Evolutionary conservation across 30 jellyfish, hydroid and myxozoan genomes (phyloP).

Genomic region (Hydractinia symbiolongicarpus): DNA sequence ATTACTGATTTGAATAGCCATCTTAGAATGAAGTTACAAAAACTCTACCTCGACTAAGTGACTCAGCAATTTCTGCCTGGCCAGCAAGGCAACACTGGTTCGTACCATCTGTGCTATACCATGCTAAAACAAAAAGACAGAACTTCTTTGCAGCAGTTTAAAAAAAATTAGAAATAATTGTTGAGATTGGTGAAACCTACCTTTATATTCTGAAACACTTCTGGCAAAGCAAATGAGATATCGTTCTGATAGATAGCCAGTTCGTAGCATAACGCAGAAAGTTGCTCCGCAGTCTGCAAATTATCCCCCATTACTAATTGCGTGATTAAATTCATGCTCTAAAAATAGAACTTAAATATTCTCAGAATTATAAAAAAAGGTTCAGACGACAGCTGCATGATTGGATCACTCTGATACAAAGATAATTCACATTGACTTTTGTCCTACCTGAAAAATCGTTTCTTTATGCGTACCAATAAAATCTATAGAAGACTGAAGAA

Average conservation of each 20-base stretch:
- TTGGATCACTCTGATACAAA: neutral
- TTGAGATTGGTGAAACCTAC: neutral
- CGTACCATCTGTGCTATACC: constrained; percentile 34
- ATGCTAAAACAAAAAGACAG: constrained; percentile 13
- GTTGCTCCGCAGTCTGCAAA: constrained; percentile 19
- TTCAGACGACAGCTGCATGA: neutral
- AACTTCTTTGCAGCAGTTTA: neutral
- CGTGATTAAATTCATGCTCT: constrained; percentile 21
- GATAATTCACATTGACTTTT: neutral
- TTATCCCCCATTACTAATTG: neutral
- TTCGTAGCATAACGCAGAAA: constrained; percentile 12
- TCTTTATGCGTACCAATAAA: constrained; percentile 62
- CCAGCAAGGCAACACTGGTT: constrained; percentile 46
- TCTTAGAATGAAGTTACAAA: no score
- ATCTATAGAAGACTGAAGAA: constrained; percentile 35
- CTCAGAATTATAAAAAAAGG: no score
- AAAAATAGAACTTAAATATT: neutral
- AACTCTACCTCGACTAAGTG: constrained; percentile 48
- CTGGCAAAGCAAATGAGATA: constrained; percentile 22
- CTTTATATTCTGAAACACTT: neutral
- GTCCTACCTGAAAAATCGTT: constrained; percentile 43
- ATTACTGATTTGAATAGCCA: neutral
- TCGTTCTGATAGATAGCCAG: constrained; percentile 9
- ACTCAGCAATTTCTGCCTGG: constrained; percentile 43
- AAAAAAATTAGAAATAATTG: no score